Percentiles rank a stretch among this genome's conserved stretches.
Evolutionary conservation across 2,888 invertebrate genomes (phyloP).

Genomic region (Apamea sordens): DNA sequence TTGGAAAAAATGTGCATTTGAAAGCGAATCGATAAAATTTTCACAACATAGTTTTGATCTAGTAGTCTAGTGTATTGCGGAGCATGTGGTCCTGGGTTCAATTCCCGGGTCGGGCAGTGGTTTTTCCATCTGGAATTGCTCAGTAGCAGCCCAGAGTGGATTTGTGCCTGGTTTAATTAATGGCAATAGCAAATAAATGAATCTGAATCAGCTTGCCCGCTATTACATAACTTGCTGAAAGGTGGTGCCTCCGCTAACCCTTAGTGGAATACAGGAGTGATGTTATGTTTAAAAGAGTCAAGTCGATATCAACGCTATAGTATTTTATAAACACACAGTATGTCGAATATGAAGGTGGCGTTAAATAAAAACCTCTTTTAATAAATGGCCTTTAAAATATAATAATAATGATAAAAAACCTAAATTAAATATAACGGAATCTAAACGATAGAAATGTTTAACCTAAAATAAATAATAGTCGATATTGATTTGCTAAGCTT

Average conservation of each 20-base stretch:
- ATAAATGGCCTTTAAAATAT: slow-evolving; percentile 53
- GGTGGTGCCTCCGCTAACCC: not conserved
- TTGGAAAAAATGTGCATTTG: not conserved
- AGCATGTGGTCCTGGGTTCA: not conserved
- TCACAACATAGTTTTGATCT: not conserved
- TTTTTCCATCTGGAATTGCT: not conserved
- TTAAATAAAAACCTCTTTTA: slow-evolving; percentile 19
- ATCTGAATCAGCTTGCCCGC: too few species aligned
- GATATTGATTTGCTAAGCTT: slow-evolving; percentile 59
- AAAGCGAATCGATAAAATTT: not conserved
- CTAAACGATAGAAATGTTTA: slow-evolving; percentile 44
- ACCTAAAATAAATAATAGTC: slow-evolving; percentile 39
- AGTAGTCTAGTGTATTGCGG: not conserved
- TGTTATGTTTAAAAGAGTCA: not conserved
- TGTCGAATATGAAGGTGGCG: slow-evolving; percentile 1
- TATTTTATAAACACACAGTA: not conserved
- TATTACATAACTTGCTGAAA: not conserved
- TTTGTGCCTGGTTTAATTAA: not conserved
- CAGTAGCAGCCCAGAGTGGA: not conserved
- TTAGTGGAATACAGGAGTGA: not conserved
- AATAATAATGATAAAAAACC: slow-evolving; percentile 9
- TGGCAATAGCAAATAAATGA: too few species aligned
- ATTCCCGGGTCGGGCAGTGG: not conserved
- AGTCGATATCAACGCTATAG: not conserved
- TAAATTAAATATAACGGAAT: slow-evolving; percentile 30